phyloP scores from a whole-genome alignment of 2,797 vertebrate species.

The Basileuterus tristriatus region DNA sequence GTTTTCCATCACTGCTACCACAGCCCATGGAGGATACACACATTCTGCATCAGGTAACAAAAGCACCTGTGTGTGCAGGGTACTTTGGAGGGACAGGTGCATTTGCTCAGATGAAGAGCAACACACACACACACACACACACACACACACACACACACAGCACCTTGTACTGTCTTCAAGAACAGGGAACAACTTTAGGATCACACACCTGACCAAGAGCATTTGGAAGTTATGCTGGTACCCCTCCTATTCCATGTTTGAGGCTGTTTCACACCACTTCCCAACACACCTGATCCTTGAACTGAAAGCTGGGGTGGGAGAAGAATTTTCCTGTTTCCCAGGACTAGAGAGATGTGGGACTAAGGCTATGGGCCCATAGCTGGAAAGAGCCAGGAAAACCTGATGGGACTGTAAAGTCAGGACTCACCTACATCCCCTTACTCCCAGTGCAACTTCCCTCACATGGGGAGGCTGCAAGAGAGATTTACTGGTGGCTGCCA shows the following conservation, averaged over 20 bases:
- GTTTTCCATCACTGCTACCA: neutral
- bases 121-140: no score
- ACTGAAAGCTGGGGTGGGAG: neutral
- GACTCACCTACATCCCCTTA: neutral
- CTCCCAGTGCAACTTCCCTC: neutral
- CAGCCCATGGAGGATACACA: neutral
- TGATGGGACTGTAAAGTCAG: neutral
- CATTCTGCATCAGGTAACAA: neutral
- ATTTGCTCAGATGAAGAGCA: neutral
- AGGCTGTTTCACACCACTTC: neutral
- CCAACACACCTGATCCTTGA: neutral
- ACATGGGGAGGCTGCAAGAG: neutral
- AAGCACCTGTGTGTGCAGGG: fast-evolving
- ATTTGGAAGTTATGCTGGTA: neutral
- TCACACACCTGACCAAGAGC: neutral
- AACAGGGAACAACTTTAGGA: neutral
- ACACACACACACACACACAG: no score
- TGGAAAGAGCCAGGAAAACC: neutral
- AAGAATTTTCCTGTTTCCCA: neutral
- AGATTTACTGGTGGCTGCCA: neutral
- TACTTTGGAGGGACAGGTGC: neutral
- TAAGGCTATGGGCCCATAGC: neutral
- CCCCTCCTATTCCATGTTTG: neutral
- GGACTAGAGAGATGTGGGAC: neutral
- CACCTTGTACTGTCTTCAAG: neutral